phyloP scores from a whole-genome alignment of 2,113 vertebrate genomes.

The Dipodomys spectabilis region DNA sequence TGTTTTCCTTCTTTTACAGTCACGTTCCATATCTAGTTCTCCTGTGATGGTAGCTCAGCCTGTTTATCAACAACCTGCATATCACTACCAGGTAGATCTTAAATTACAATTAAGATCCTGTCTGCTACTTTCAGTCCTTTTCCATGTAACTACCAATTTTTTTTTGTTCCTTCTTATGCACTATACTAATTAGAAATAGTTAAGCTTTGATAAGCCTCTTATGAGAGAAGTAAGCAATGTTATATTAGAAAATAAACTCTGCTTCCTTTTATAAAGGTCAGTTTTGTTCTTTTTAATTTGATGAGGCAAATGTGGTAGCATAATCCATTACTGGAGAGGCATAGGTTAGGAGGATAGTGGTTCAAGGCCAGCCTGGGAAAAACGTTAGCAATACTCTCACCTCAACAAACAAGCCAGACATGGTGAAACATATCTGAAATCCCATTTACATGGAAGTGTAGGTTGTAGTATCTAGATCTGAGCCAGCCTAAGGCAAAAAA shows the following conservation, averaged over 20 bases:
- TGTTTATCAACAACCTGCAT: slow-evolving; percentile 86
- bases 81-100: slow-evolving; percentile 88
- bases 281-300: not conserved
- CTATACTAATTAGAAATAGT: slow-evolving; percentile 1
- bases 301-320: too few relatives aligned
- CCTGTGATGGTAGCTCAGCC: slow-evolving; percentile 87
- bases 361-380: too few relatives aligned
- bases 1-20: slow-evolving; percentile 77
- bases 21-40: slow-evolving; percentile 84
- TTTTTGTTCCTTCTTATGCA: slow-evolving; percentile 40
- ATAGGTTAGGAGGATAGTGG: too few relatives aligned
- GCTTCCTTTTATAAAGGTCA: slow-evolving; percentile 44
- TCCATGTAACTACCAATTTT: not conserved
- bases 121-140: slow-evolving; percentile 42
- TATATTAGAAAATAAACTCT: slow-evolving; percentile 6
- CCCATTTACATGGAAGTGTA: too few relatives aligned
- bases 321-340: too few relatives aligned
- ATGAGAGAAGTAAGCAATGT: not conserved
- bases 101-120: slow-evolving; percentile 49
- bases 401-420: too few relatives aligned
- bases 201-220: not conserved
- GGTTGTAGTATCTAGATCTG: too few relatives aligned
- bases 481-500: too few relatives aligned
- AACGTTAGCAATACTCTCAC: too few relatives aligned
- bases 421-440: too few relatives aligned